Percentiles rank a stretch among this genome's conserved stretches.
phyloP scores from a whole-genome alignment of 2,888 invertebrate genomes.

The Aphodius sticticus region DNA sequence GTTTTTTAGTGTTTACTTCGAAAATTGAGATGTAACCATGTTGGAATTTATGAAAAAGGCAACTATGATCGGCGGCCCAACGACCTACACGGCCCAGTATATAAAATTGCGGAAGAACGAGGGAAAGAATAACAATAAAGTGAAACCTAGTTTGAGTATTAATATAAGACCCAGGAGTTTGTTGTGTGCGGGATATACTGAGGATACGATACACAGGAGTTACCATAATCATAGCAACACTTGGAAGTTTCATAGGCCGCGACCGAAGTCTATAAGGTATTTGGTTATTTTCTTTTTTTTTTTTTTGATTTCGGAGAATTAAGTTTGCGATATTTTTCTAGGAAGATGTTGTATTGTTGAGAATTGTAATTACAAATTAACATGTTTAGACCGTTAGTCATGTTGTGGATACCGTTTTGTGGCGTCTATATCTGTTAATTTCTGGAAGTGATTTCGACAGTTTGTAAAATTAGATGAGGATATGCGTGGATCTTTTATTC shows the following conservation, averaged over 20 bases:
- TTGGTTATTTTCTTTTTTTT: background rate
- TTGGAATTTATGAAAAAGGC: constrained; percentile 52
- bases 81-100: constrained; percentile 45
- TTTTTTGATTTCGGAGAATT: background rate
- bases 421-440: constrained; percentile 9
- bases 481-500: background rate
- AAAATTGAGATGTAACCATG: constrained; percentile 42
- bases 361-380: background rate
- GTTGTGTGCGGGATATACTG: constrained; percentile 50
- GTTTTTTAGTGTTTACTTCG: background rate
- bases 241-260: constrained; percentile 58
- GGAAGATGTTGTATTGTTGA: background rate
- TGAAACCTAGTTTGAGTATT: constrained; percentile 45
- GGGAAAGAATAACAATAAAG: constrained; percentile 44
- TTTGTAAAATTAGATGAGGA: background rate
- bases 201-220: constrained; percentile 48
- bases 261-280: constrained; percentile 57
- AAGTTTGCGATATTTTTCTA: background rate
- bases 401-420: background rate
- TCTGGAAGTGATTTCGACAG: constrained; percentile 4
- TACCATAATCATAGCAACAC: constrained; percentile 57
- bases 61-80: constrained; percentile 47
- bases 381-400: background rate
- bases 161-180: constrained; percentile 55
- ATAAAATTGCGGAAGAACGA: constrained; percentile 52